Evolutionary conservation across 1,140 invertebrate species (phyloP).

Genomic region (Berghia stephanieae): DNA sequence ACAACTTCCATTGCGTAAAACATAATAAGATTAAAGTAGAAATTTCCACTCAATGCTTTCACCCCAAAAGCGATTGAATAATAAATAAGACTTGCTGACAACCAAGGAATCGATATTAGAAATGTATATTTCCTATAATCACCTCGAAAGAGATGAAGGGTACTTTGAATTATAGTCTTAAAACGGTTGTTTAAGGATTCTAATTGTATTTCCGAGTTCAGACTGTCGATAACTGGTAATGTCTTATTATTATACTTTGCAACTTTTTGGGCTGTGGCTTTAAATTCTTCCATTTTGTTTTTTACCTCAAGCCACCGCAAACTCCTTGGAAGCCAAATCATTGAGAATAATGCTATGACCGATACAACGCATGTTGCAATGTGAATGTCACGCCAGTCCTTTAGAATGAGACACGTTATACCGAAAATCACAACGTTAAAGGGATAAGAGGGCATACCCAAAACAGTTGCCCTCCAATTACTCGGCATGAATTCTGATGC

Average conservation of each 20-base stretch:
- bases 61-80: slow-evolving; percentile 33
- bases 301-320: slow-evolving; percentile 42
- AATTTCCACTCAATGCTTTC: slow-evolving; percentile 31
- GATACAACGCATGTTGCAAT: not conserved
- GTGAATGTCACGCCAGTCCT: slow-evolving; percentile 22
- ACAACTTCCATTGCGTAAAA: slow-evolving; percentile 23
- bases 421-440: not conserved
- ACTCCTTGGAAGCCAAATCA: slow-evolving; percentile 39
- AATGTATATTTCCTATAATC: not conserved
- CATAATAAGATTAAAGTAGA: slow-evolving; percentile 33
- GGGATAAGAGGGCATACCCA: not conserved
- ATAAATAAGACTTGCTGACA: slow-evolving; percentile 10
- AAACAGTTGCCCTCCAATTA: slow-evolving; percentile 32
- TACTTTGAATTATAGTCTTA: not conserved
- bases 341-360: not conserved
- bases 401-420: not conserved
- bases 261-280: slow-evolving; percentile 33
- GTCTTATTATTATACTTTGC: slow-evolving; percentile 35
- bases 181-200: not conserved
- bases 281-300: slow-evolving; percentile 40
- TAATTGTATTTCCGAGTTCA: not conserved
- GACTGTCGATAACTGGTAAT: not conserved
- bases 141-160: not conserved
- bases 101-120: not conserved
- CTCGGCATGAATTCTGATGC: slow-evolving; percentile 37